Evolutionary conservation across 2,797 vertebrate genomes (phyloP), one percentile per base, ranked within the genome.

Genomic region (Galaxias olidus): DNA sequence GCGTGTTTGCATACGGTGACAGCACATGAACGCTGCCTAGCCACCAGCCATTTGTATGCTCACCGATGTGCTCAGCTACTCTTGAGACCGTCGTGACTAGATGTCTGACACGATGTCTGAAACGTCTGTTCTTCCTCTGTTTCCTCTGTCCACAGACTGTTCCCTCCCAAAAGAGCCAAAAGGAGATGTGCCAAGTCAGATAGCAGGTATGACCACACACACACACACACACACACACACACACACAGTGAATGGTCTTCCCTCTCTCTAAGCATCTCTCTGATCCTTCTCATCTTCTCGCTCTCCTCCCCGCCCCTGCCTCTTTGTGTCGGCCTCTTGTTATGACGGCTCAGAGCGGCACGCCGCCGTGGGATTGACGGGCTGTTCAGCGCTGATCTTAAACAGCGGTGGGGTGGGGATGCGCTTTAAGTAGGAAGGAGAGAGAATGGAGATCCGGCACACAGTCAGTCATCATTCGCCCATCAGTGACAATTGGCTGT

Each of bases 111-210:
- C 30, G 30, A 30, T 30, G 30, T 30, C 30, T 30, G 30, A 30
- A 3, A 30, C 30, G n/a, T 14, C n/a, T 13, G 8, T 7, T 47
- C 12, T 47, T 40, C 42, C 20, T 61, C 47, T 49, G n/a, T 17
- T 42, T 10, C 77, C 20, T 78, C n/a, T 20, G 58, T 63, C 15
- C 9, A 15, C 81, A 90, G 89, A 90, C 81, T 86, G 85, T 83
- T 84, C 86, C 77, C 82, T 90, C 71, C 81, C 86, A 59, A 90
- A 90, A 77, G 88, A 90, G 78, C 76, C 86, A 40, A 89, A 88
- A 88, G 89, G 87, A 84, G 89, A 90, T 74, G 85, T 85, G 62
- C 87, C 85, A 5, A 83, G 83, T 76, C 87, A 89, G 83, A 86
- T 84, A 69, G 85, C 88, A 89, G 89, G 89, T 90, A 87, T 82